Conservation (phyloP, 2,113 vertebrate genomes). For the Sylvilagus bachmani region DNA sequence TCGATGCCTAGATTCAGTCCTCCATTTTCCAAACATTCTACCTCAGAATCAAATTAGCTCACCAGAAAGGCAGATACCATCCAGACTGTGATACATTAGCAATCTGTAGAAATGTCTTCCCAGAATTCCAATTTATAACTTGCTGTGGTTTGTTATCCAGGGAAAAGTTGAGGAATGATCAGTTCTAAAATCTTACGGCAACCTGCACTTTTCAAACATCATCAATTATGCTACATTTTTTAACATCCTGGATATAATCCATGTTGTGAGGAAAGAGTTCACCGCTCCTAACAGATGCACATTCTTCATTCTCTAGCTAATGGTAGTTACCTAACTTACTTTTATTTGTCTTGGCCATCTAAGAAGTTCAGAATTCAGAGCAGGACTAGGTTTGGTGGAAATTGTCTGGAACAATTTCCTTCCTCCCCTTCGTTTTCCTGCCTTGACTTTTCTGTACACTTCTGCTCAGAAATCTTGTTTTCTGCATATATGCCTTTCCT, state of each 20-base stretch:
- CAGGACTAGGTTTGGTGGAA: not conserved
- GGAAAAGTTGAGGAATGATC: not conserved
- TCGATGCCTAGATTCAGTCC: not conserved
- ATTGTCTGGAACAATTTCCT: not conserved
- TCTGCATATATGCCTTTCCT: not conserved
- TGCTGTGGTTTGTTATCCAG: not conserved
- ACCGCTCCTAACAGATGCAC: not conserved
- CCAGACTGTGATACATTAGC: not conserved
- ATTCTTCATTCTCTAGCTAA: not conserved
- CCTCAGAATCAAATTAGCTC: not conserved
- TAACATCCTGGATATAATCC: not conserved
- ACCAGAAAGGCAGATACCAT: not conserved
- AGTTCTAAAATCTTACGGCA: not conserved
- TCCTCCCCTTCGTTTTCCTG: rapidly evolving
- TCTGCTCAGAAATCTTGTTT: not conserved
- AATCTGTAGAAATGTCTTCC: not conserved
- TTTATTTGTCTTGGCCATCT: not conserved
- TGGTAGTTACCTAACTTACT: not conserved
- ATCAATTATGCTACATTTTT: not conserved
- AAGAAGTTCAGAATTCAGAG: not conserved
- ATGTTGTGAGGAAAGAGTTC: not conserved
- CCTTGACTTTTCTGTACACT: not conserved
- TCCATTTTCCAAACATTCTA: not conserved
- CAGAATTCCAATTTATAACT: not conserved
- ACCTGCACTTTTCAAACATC: not conserved